These are phyloP conservation scores for Halichoeres trimaculatus DNA, from an alignment of 2,113 vertebrate genomes.

Conservation along the genomic window DNA sequence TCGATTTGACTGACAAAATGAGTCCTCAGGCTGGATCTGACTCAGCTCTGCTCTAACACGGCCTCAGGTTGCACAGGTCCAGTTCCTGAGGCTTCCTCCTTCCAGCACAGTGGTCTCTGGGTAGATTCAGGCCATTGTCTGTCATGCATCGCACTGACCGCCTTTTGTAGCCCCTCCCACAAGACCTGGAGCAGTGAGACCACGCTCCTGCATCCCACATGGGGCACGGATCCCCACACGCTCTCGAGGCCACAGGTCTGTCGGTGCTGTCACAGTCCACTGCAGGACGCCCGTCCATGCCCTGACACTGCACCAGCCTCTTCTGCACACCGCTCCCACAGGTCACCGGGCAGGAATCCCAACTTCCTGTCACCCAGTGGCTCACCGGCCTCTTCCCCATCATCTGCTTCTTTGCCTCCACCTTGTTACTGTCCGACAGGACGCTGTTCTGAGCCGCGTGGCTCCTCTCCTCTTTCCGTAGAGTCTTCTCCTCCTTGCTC, in stretches of 20 bases:
- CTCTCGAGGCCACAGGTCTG: conserved; percentile 82
- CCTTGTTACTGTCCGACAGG: conserved; percentile 78
- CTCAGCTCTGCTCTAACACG: conserved; percentile 81
- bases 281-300: conserved; percentile 78
- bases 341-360: conserved; percentile 90
- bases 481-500: conserved; percentile 87
- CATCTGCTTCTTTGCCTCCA: conserved; percentile 77
- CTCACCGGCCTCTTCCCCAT: conserved; percentile 72
- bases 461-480: conserved; percentile 80
- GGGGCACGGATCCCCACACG: conserved; percentile 92
- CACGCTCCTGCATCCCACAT: conserved; percentile 89
- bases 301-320: conserved; percentile 88
- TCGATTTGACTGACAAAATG: conserved; percentile 5
- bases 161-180: conserved; percentile 93
- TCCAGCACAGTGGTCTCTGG: conserved; percentile 90
- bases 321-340: conserved; percentile 91
- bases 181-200: conserved; percentile 94
- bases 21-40: neutral
- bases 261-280: conserved; percentile 82
- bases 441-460: conserved; percentile 86
- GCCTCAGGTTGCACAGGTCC: conserved; percentile 91
- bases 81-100: conserved; percentile 95
- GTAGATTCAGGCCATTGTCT: conserved; percentile 77
- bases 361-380: conserved; percentile 89
- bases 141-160: conserved; percentile 85